Conservation (phyloP, 2,797 vertebrate genomes). For the Trematomus bernacchii region DNA sequence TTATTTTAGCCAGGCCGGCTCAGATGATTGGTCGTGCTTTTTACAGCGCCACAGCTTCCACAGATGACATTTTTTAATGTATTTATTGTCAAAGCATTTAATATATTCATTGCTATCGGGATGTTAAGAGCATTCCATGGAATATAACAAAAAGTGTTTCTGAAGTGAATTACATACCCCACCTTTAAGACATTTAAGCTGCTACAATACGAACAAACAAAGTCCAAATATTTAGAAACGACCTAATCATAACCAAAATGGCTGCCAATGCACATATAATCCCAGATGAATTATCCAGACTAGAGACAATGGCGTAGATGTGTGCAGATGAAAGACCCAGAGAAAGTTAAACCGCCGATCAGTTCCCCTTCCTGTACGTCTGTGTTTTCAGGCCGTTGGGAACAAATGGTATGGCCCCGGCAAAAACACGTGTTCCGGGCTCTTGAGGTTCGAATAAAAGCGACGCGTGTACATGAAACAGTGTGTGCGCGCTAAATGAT, state of each 20-base stretch:
- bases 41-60: too few relatives aligned
- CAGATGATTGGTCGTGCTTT: too few relatives aligned
- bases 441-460: conserved; percentile 64
- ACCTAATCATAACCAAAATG: neutral
- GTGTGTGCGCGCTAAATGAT: conserved; percentile 77
- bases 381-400: conserved; percentile 51
- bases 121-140: too few relatives aligned
- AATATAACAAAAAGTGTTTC: too few relatives aligned
- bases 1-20: too few relatives aligned
- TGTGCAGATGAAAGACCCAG: conserved; percentile 30
- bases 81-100: too few relatives aligned
- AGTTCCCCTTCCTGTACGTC: conserved; percentile 43
- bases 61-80: too few relatives aligned
- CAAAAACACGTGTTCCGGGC: conserved; percentile 65
- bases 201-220: neutral
- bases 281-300: conserved; percentile 25
- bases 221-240: neutral
- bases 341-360: conserved; percentile 29
- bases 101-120: too few relatives aligned
- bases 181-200: conserved; percentile 6
- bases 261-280: neutral
- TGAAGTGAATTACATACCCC: too few relatives aligned
- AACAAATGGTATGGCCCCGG: conserved; percentile 56
- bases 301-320: conserved; percentile 24
- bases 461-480: conserved; percentile 61